Percentiles rank a stretch among this genome's conserved stretches.
phyloP scores from a whole-genome alignment of 2,113 vertebrate species.

The Rhagologus leucostigma region DNA sequence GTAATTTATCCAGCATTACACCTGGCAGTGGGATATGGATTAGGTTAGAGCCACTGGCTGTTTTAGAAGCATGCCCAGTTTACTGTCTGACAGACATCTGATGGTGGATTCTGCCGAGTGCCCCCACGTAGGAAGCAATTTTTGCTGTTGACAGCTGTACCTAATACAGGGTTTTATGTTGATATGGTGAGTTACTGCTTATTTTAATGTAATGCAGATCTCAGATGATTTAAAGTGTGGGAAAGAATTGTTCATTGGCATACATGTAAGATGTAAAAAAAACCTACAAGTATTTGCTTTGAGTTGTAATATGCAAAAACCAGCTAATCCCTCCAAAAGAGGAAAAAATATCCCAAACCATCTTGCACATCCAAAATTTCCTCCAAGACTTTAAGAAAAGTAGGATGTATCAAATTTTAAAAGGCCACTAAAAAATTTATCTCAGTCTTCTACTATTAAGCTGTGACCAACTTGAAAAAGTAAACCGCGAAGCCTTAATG shows the following conservation, averaged over 20 bases:
- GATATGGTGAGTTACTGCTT: neutral
- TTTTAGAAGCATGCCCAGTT: neutral
- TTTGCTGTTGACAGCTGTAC: neutral
- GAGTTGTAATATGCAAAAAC: neutral
- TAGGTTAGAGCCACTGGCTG: neutral
- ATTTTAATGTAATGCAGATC: neutral
- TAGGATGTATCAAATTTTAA: conserved; percentile 13
- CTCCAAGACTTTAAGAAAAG: neutral
- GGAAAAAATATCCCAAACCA: neutral
- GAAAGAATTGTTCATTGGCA: conserved; percentile 25
- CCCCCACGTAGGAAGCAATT: neutral
- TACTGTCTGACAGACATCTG: neutral
- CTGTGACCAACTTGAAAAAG: conserved; percentile 20
- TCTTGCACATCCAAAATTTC: neutral
- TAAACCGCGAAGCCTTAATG: neutral
- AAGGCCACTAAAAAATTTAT: neutral
- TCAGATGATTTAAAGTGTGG: conserved; percentile 23
- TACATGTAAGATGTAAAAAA: neutral
- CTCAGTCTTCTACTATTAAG: neutral
- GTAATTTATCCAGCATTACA: neutral
- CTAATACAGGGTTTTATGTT: neutral
- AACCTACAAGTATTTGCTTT: conserved; percentile 17
- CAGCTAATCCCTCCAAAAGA: conserved; percentile 13
- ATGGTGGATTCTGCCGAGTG: neutral
- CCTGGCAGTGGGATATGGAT: neutral